Evolutionary conservation across 1,140 invertebrate species (phyloP).

Genomic region (Dreissena rostriformis): DNA sequence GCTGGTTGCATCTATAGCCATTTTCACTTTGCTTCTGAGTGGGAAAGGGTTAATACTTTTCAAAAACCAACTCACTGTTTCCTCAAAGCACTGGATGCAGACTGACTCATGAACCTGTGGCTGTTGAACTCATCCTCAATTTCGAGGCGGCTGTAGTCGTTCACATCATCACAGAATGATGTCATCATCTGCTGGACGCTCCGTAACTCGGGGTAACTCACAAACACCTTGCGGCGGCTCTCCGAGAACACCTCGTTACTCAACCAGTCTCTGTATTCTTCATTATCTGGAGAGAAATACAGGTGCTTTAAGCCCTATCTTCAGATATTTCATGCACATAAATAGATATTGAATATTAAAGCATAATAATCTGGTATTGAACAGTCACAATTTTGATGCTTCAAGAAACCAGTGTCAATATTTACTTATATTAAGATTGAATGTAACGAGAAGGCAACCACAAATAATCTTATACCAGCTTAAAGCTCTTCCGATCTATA

Average conservation of each 20-base stretch:
- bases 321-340: too few relatives aligned
- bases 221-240: slow-evolving; percentile 66
- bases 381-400: too few relatives aligned
- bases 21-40: too few relatives aligned
- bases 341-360: too few relatives aligned
- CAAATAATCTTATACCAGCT: too few relatives aligned
- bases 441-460: too few relatives aligned
- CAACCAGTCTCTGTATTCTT: slow-evolving; percentile 73
- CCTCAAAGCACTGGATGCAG: slow-evolving; percentile 54
- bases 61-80: slow-evolving; percentile 65
- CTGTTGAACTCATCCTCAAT: slow-evolving; percentile 53
- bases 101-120: slow-evolving; percentile 50
- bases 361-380: too few relatives aligned
- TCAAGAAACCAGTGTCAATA: too few relatives aligned
- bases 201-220: slow-evolving; percentile 64
- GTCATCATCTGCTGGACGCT: slow-evolving; percentile 65
- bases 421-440: too few relatives aligned
- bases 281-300: slow-evolving; percentile 61
- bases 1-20: too few relatives aligned
- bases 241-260: slow-evolving; percentile 72
- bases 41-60: too few relatives aligned
- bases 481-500: too few relatives aligned
- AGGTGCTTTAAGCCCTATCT: background rate
- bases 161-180: slow-evolving; percentile 66
- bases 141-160: slow-evolving; percentile 56